Evolutionary conservation across 2,797 vertebrate genomes (phyloP), one percentile per base, ranked within the genome.

Genomic region (Hyperoplus immaculatus): DNA sequence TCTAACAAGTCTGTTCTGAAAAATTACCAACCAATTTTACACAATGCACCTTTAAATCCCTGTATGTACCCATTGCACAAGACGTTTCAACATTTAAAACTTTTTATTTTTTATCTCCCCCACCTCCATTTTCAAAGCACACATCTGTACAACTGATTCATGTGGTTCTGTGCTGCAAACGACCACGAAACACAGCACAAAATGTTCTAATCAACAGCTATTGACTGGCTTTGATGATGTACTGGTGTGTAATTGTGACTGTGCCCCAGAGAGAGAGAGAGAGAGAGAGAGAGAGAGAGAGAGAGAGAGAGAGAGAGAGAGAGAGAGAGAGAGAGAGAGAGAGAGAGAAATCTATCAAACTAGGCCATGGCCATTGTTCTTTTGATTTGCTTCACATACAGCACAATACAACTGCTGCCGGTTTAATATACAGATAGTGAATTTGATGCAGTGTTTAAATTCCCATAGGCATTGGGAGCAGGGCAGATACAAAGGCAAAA

Each of bases 401-500:
- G 55, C 70, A 38, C 29, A 14, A 14, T 54, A 70, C 69, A 21
- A 56, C 56, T 63, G 49, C 70, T 29, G 29, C 29, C 29, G 29
- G 29, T 29, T 59, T 63, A 18, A 58, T 45, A 38, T 72, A 73
- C 0, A 2, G 63, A 61, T 4, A n/a, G 51, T 15, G 61, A 66
- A 75, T 41, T 66, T 54, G 62, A 64, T 67, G 58, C 3, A 56
- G 74, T 75, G 84, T 80, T 81, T 66, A 80, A 88, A 74, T 59
- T 73, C 71, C 59, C 63, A 63, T 56, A 77, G 49, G 66, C 59
- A 7, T 0, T 0, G 1, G 18, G 58, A 69, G 70, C 49, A 59
- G 56, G 39, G 54, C 51, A 38, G 76, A 89, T 90, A 74, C 81
- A 83, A 87, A 77, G 78, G 68, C 59, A 82, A 85, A 29, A 89